phyloP scores from a whole-genome alignment of 2,113 vertebrate species.

The Nansenia antarctica region DNA sequence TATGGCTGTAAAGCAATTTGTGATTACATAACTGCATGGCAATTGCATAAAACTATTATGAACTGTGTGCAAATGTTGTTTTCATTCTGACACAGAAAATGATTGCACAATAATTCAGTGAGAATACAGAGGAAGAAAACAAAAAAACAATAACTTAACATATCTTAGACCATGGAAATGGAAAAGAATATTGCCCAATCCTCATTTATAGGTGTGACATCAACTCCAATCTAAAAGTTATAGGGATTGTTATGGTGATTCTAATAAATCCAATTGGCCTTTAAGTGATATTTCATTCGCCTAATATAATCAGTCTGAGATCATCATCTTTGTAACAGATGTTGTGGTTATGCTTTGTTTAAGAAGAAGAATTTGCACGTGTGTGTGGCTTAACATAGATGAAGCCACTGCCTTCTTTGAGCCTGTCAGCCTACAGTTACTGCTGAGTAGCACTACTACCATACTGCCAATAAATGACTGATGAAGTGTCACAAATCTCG shows the following conservation, averaged over 20 bases:
- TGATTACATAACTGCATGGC: too few relatives aligned
- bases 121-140: neutral
- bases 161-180: neutral
- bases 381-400: constrained; percentile 1
- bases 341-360: constrained; percentile 13
- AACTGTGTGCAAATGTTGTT: too few relatives aligned
- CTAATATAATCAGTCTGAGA: constrained; percentile 26
- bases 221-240: neutral
- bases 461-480: neutral
- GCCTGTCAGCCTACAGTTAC: constrained; percentile 20
- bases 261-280: neutral
- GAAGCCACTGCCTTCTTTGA: neutral
- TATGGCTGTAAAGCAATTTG: too few relatives aligned
- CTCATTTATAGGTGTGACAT: constrained; percentile 2
- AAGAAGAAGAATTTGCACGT: constrained; percentile 33
- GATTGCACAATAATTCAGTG: neutral
- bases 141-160: neutral
- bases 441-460: neutral
- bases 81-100: too few relatives aligned
- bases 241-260: constrained; percentile 13
- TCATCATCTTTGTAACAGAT: constrained; percentile 29
- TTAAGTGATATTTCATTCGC: neutral
- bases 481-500: neutral
- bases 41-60: too few relatives aligned
- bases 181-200: neutral